A percentile compares a stretch with the other conserved stretches of the same genome.
Conservation (phyloP, 1,140 invertebrate species). For the Zelostemma sp. region DNA sequence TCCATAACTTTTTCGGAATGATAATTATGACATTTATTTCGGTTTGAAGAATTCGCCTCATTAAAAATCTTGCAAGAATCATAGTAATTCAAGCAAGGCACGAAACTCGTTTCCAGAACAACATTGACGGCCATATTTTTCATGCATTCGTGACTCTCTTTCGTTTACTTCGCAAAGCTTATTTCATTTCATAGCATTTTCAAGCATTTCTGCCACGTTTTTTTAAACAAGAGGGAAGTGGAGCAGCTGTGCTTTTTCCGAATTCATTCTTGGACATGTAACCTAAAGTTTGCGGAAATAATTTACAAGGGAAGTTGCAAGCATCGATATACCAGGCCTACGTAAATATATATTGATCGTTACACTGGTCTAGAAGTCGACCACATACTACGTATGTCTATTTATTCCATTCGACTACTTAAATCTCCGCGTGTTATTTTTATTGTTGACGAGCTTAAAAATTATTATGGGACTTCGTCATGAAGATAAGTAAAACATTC, state of each 20-base stretch:
- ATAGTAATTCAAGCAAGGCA: not conserved
- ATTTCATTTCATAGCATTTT: conserved; percentile 28
- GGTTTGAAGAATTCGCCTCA: not conserved
- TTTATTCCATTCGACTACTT: conserved; percentile 33
- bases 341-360: conserved; percentile 39
- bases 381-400: conserved; percentile 24
- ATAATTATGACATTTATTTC: not conserved
- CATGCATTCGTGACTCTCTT: conserved; percentile 38
- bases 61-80: not conserved
- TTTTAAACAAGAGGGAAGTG: not conserved
- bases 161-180: conserved; percentile 24
- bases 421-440: conserved; percentile 5
- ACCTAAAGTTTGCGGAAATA: conserved; percentile 13
- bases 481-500: not conserved
- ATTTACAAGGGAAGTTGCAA: conserved; percentile 30
- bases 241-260: not conserved
- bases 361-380: conserved; percentile 33
- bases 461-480: not conserved
- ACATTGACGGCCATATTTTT: conserved; percentile 12
- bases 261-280: conserved; percentile 4
- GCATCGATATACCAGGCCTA: conserved; percentile 26
- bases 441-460: not conserved
- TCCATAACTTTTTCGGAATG: conserved; percentile 23
- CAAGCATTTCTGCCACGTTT: conserved; percentile 1
- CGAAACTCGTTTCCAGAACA: conserved; percentile 14